phyloP scores from a whole-genome alignment of 2,797 vertebrate genomes.

The Kryptopterus vitreolus region DNA sequence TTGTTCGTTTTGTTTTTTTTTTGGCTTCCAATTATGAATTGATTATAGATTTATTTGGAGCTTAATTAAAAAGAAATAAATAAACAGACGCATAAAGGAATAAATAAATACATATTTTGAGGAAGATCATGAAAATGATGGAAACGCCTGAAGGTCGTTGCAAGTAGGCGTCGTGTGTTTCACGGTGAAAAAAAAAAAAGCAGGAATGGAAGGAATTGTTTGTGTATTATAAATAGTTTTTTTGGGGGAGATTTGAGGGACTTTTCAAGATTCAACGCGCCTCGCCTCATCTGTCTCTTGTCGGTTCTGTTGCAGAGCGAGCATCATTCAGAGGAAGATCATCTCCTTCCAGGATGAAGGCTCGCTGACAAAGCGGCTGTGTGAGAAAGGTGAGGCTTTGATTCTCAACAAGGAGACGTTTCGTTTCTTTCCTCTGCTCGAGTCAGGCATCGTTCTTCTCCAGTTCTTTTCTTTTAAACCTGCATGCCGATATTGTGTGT shows the following conservation, averaged over 20 bases:
- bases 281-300: background rate
- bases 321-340: slow-evolving; percentile 93
- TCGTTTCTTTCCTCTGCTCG: slow-evolving; percentile 17
- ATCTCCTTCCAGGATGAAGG: slow-evolving; percentile 97
- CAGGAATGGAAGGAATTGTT: background rate
- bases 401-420: slow-evolving; percentile 28
- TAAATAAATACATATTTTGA: background rate
- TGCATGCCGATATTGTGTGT: slow-evolving; percentile 28
- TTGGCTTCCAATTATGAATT: background rate
- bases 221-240: background rate
- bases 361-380: slow-evolving; percentile 90
- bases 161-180: background rate
- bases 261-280: background rate
- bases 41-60: background rate
- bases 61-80: no score
- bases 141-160: background rate
- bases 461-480: background rate
- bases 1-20: no score
- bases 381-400: slow-evolving; percentile 86
- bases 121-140: background rate
- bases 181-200: background rate
- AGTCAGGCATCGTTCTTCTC: slow-evolving; percentile 26
- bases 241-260: background rate
- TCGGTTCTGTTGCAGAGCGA: slow-evolving; percentile 76
- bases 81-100: no score